Evolutionary conservation across 2,797 vertebrate species (phyloP), one percentile per base, ranked within the genome.

Genomic region (Hippocampus kuda): DNA sequence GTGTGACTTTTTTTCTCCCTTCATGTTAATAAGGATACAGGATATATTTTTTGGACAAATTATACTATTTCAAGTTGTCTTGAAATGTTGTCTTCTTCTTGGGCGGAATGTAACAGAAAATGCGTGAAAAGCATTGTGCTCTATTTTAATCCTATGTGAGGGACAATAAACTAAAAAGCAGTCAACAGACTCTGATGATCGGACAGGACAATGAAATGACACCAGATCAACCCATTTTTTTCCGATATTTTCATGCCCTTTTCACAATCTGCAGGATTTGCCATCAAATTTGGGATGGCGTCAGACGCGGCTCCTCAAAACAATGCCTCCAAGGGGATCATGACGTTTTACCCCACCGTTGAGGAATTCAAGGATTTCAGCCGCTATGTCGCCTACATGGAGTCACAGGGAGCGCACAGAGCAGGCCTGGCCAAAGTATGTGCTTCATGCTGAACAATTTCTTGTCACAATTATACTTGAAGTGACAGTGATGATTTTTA

Each of bases 281-380:
- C 68, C 69, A n/a, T 42, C 72, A 48, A 68, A 20, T 81, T 70
- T 65, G 79, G 67, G 76, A 95, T 95, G 93, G 92, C 94, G 7
- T 93, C 92, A 0, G 95, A 96, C n/a, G 79, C 74, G 20, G 89
- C 86, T 76, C 89, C 86, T 66, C 88, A 89, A 75, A 93, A 88
- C 82, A 89, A 91, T 68, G 82, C 86, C 61, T 93, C 91, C 56
- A 93, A 91, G 65, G 87, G 85, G 41, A 97, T 98, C 87, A 94
- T 96, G 94, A 98, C 95, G 0, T 98, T 98, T 88, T 91, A 92
- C 74, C 96, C 96, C 11, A 94, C 93, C 5, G 75, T 77, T 72
- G 95, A 96, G 75, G 93, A 98, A 81, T 98, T 97, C 84, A 92
- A 91, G 68, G 90, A 94, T 85, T 98, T 98, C 88, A 93, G 76